Evolutionary conservation across 2,797 vertebrate species (phyloP).

Genomic region (Potorous gilbertii): DNA sequence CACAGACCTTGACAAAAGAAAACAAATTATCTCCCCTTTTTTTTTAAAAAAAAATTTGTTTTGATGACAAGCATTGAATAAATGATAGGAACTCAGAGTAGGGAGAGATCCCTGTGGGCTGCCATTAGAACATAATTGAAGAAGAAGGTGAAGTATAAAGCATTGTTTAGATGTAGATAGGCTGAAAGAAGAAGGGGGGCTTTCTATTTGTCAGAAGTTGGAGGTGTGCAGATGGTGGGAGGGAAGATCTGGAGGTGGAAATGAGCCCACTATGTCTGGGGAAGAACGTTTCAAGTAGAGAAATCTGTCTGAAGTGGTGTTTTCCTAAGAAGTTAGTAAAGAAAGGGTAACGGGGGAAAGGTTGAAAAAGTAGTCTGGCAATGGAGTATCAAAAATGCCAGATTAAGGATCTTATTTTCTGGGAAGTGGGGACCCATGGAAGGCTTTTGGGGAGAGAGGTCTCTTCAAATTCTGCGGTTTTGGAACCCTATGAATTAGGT

Average conservation of each 20-base stretch:
- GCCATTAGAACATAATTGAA: neutral
- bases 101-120: neutral
- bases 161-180: neutral
- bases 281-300: neutral
- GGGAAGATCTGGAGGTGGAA: neutral
- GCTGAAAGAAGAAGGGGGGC: neutral
- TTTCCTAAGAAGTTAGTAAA: neutral
- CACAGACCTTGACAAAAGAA: neutral
- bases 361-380: neutral
- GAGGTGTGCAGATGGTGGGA: neutral
- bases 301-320: neutral
- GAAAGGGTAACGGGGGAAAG: neutral
- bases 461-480: neutral
- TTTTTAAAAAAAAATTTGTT: neutral
- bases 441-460: neutral
- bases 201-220: neutral
- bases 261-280: neutral
- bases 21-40: neutral
- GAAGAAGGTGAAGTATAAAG: neutral
- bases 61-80: neutral
- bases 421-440: neutral
- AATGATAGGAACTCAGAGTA: neutral
- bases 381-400: neutral
- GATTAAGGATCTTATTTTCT: neutral
- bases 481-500: neutral